phyloP scores from a whole-genome alignment of 2,797 vertebrate genomes.

The Scarus forsteni region DNA sequence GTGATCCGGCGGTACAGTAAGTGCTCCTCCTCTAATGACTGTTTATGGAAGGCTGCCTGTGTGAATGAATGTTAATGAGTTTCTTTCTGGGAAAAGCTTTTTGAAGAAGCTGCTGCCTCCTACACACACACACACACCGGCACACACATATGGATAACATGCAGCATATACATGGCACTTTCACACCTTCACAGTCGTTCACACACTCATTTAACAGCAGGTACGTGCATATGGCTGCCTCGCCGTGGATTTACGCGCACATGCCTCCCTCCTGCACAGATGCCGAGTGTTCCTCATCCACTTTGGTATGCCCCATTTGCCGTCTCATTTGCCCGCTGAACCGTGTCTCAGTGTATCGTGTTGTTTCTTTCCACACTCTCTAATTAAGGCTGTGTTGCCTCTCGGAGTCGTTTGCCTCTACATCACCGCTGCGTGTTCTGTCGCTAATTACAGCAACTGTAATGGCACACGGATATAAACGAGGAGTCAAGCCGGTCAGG shows the following conservation, averaged over 20 bases:
- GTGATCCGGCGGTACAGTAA: slow-evolving; percentile 37
- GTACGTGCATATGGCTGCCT: background rate
- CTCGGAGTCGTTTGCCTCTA: slow-evolving; percentile 30
- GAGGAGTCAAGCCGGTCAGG: slow-evolving; percentile 34
- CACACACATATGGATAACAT: background rate
- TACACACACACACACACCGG: slow-evolving; percentile 6
- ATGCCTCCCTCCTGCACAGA: background rate
- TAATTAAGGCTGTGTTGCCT: slow-evolving; percentile 46
- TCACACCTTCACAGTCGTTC: background rate
- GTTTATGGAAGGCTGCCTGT: slow-evolving; percentile 60
- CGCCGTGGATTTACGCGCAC: background rate
- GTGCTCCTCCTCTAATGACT: slow-evolving; percentile 59
- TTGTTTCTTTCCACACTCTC: slow-evolving; percentile 8
- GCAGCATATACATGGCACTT: background rate
- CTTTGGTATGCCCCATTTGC: slow-evolving; percentile 47
- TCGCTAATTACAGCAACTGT: slow-evolving; percentile 44
- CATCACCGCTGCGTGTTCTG: slow-evolving; percentile 22
- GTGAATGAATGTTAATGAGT: slow-evolving; percentile 54
- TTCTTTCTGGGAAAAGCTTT: slow-evolving; percentile 43
- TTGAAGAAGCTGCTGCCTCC: slow-evolving; percentile 25
- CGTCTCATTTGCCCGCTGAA: slow-evolving; percentile 56
- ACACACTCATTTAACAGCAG: background rate
- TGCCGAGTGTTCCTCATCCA: slow-evolving; percentile 26
- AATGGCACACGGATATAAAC: slow-evolving; percentile 8
- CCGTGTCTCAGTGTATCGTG: slow-evolving; percentile 19